Percentiles rank a stretch among this genome's conserved stretches.
Evolutionary conservation across 2,797 vertebrate genomes (phyloP).

Genomic region (Danio albolineatus): DNA sequence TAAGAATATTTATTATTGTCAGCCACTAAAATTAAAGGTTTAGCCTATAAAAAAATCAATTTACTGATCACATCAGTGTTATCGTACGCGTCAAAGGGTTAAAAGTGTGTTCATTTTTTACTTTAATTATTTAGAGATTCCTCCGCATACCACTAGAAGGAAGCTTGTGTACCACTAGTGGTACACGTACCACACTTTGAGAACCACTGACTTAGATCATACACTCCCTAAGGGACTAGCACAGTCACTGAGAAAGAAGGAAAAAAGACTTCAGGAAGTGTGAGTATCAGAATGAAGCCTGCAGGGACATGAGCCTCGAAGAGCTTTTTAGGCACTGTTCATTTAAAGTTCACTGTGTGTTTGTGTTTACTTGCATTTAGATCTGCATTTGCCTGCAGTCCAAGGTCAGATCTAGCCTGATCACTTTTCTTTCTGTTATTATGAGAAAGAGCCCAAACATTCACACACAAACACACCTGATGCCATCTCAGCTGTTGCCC

Average conservation of each 20-base stretch:
- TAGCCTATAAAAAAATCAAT: no score
- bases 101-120: no score
- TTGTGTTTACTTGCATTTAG: conserved; percentile 14
- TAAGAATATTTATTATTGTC: no score
- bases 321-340: conserved; percentile 50
- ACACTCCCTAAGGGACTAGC: background rate
- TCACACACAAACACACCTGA: conserved; percentile 42
- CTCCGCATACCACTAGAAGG: no score
- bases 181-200: no score
- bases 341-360: conserved; percentile 50
- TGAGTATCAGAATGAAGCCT: conserved; percentile 31
- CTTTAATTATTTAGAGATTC: no score
- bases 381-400: conserved; percentile 9
- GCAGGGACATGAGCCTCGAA: conserved; percentile 17
- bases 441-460: conserved; percentile 41
- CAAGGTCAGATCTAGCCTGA: conserved; percentile 49
- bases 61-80: no score
- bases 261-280: conserved; percentile 22
- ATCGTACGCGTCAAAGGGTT: no score
- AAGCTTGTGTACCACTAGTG: no score
- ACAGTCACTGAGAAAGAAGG: conserved; percentile 12
- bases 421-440: conserved; percentile 23
- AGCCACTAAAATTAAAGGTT: no score
- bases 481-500: conserved; percentile 53
- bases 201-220: no score